phyloP scores from a whole-genome alignment of 2,888 invertebrate species.

The Heliconius erato region DNA sequence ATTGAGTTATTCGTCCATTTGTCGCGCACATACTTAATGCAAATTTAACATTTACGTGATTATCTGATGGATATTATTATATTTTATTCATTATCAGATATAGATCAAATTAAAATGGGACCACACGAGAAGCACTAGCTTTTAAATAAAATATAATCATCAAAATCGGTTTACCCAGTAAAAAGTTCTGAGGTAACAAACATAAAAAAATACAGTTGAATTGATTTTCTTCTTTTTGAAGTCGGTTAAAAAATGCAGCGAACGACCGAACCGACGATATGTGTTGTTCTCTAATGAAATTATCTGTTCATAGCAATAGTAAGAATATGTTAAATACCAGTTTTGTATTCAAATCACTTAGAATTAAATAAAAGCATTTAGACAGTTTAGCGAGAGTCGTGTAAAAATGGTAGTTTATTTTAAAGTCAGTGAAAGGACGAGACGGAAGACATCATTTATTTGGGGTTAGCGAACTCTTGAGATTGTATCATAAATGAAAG shows the following conservation, averaged over 20 bases:
- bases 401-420: slow-evolving; percentile 26
- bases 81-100: too few relatives aligned
- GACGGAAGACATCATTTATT: slow-evolving; percentile 50
- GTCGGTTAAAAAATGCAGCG: neutral
- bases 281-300: slow-evolving; percentile 8
- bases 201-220: too few relatives aligned
- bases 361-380: slow-evolving; percentile 26
- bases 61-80: too few relatives aligned
- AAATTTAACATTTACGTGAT: too few relatives aligned
- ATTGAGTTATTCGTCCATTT: too few relatives aligned
- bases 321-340: slow-evolving; percentile 9
- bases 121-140: too few relatives aligned
- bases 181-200: too few relatives aligned
- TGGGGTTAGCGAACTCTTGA: slow-evolving; percentile 48
- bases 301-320: neutral
- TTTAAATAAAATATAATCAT: too few relatives aligned
- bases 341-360: slow-evolving; percentile 10
- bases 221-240: too few relatives aligned
- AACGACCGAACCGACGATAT: neutral
- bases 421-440: slow-evolving; percentile 53
- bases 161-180: too few relatives aligned
- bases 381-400: slow-evolving; percentile 1
- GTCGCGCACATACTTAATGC: too few relatives aligned
- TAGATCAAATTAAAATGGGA: too few relatives aligned
- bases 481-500: slow-evolving; percentile 45